phyloP scores from a whole-genome alignment of 2,797 vertebrate species.

The Schizopygopsis malacanthus region DNA sequence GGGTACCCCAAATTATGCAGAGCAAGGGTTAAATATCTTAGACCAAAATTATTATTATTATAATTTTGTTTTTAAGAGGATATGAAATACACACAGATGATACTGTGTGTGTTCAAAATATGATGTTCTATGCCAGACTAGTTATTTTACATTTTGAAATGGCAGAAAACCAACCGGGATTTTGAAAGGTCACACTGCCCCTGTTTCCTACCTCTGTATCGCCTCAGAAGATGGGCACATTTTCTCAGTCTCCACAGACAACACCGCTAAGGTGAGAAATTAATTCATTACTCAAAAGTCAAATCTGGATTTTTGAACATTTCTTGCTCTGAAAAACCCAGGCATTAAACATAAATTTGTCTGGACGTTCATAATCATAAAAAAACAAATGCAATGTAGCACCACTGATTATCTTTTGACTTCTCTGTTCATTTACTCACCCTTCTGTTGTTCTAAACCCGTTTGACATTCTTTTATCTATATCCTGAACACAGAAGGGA shows the following conservation, averaged over 20 bases:
- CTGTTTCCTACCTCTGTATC: conserved; percentile 71
- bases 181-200: conserved; percentile 78
- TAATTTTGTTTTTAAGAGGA: not conserved
- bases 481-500: not conserved
- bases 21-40: not conserved
- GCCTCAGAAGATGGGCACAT: conserved; percentile 77
- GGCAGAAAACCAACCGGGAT: conserved; percentile 75
- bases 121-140: not conserved
- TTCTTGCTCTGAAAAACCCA: not conserved
- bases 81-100: not conserved
- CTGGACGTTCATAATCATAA: not conserved
- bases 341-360: conserved; percentile 14
- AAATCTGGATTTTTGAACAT: not conserved
- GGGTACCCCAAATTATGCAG: not conserved
- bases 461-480: not conserved
- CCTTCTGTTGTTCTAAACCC: not conserved
- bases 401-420: not conserved
- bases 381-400: not conserved
- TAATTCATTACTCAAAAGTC: not conserved
- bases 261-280: conserved; percentile 73
- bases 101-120: conserved; percentile 23
- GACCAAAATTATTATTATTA: not conserved
- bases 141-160: conserved; percentile 43
- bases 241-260: conserved; percentile 76
- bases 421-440: not conserved